Evolutionary conservation across 2,113 vertebrate species (phyloP), one percentile per base, ranked within the genome.

Genomic region (Pomatostomus ruficeps): DNA sequence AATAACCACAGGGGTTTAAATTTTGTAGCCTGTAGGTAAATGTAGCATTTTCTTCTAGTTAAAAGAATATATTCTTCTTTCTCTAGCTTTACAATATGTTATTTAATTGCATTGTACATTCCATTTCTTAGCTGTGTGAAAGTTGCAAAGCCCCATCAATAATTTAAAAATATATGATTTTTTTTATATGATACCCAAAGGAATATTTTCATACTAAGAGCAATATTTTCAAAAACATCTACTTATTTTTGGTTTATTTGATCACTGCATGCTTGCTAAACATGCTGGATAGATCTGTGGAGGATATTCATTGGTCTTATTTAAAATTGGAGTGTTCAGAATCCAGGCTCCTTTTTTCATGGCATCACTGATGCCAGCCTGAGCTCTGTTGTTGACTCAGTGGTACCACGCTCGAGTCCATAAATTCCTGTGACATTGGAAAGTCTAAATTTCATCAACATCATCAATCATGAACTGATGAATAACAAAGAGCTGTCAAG

Each of bases 71-170:
- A 9, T 62, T 91, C 12, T 45, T 38, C 25, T 84, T 89, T 67
- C 80, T n/a, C 29, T 66, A 28, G 16, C 25, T 61, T 54, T 95
- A 73, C n/a, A 45, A 23, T 75, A 5, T 74, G 13, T 23, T 66
- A 46, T 52, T 91, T 67, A 89, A 35, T 63, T 89, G 25, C 40
- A 95, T 48, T 94, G 51, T 75, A 20, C 63, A 66, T 96, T 96
- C 75, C 49, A 22, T 70, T 76, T 38, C 58, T 88, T 89, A 92
- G 20, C 52, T 77, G 23, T 49, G 52, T 66, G 13, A 84, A 83
- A 91, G 33, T 85, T 52, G 19, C 55, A 79, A 91, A 51, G 48
- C 13, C 26, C 6, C 36, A 48, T 42, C 35, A 83, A 76, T 11
- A 40, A 35, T 72, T 22, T 2, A 1, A 4, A 73, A 73, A 42